Evolutionary conservation across 2,888 invertebrate genomes (phyloP).

Genomic region (Coleophora flavipennella): DNA sequence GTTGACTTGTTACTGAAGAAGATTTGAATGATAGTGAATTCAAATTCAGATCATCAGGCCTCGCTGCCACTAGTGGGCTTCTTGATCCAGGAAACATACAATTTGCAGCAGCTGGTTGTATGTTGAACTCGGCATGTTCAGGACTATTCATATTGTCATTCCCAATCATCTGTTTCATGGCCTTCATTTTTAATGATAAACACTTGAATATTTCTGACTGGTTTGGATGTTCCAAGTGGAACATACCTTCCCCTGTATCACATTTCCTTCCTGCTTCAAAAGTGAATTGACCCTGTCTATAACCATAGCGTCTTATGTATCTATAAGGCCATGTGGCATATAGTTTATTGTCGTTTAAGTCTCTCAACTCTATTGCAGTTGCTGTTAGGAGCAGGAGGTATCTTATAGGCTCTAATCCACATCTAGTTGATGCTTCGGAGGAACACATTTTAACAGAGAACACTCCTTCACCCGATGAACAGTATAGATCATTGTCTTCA

Average conservation of each 20-base stretch:
- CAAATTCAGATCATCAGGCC: constrained; percentile 62
- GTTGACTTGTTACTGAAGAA: constrained; percentile 53
- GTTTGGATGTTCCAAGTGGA: constrained; percentile 84
- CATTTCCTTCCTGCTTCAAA: constrained; percentile 92
- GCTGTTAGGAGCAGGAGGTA: constrained; percentile 83
- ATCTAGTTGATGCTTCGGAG: constrained; percentile 84
- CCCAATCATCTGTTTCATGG: constrained; percentile 87
- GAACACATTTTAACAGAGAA: constrained; percentile 84
- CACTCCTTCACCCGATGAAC: constrained; percentile 86
- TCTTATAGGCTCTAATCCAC: constrained; percentile 79
- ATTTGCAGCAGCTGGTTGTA: constrained; percentile 80
- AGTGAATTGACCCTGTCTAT: constrained; percentile 87
- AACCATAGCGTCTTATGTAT: constrained; percentile 88
- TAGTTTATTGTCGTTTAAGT: constrained; percentile 75
- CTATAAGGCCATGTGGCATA: constrained; percentile 88
- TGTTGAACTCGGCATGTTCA: constrained; percentile 81
- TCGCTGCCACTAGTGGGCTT: constrained; percentile 81
- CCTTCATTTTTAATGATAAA: constrained; percentile 87
- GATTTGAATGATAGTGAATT: constrained; percentile 62
- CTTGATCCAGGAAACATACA: constrained; percentile 84
- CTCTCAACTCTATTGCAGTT: constrained; percentile 82
- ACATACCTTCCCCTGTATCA: constrained; percentile 87
- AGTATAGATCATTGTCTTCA: constrained; percentile 91
- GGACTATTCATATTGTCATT: constrained; percentile 76
- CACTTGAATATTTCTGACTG: constrained; percentile 88